A percentile compares a stretch with the other conserved stretches of the same genome.
These are phyloP conservation scores for Drosophila biarmipes DNA, from an alignment of 1,140 invertebrate genomes.

Conservation along the genomic window DNA sequence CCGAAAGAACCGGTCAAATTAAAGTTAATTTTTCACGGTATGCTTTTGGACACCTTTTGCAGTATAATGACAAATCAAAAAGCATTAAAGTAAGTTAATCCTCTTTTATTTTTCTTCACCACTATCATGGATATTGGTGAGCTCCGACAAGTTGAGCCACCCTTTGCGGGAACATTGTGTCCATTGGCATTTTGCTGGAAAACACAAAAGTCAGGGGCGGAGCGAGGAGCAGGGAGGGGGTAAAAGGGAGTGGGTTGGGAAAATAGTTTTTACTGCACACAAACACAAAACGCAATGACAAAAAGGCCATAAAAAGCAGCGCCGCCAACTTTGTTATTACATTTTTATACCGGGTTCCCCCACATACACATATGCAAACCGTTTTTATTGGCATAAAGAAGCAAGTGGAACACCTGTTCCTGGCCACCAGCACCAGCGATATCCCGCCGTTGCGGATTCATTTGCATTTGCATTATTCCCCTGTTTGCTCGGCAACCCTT, in stretches of 20 bases:
- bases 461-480: slow-evolving; percentile 62
- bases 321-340: slow-evolving; percentile 77
- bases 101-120: not conserved
- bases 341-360: slow-evolving; percentile 49
- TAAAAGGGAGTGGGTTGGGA: slow-evolving; percentile 6
- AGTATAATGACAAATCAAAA: too few relatives aligned
- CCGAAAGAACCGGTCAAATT: too few relatives aligned
- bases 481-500: slow-evolving; percentile 22
- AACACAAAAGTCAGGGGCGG: slow-evolving; percentile 38
- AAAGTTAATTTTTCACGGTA: too few relatives aligned
- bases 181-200: slow-evolving; percentile 80
- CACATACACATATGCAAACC: slow-evolving; percentile 15
- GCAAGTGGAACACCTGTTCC: slow-evolving; percentile 66
- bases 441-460: slow-evolving; percentile 47
- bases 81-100: too few relatives aligned
- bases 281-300: slow-evolving; percentile 55
- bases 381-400: slow-evolving; percentile 57
- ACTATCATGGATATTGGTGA: not conserved
- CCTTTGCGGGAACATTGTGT: slow-evolving; percentile 44
- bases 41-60: too few relatives aligned
- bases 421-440: slow-evolving; percentile 1
- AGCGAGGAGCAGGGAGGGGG: not conserved
- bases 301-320: slow-evolving; percentile 71
- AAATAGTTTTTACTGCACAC: slow-evolving; percentile 69
- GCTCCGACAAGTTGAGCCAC: not conserved